Evolutionary conservation across 2,113 vertebrate genomes (phyloP).

Genomic region (Solenodon paradoxus): DNA sequence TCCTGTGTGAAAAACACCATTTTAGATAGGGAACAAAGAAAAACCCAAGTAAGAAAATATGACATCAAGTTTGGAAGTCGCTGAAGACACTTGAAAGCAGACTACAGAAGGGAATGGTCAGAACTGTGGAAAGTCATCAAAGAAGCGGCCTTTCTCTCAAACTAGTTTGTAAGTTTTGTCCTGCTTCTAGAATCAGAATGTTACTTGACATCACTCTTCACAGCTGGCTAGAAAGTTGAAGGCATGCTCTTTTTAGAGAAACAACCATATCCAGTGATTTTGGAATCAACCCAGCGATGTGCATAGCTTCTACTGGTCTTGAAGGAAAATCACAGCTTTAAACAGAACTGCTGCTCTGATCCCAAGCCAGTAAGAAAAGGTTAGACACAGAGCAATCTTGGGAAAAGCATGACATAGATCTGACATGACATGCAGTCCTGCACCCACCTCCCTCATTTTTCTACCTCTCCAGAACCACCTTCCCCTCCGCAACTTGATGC

Average conservation of each 20-base stretch:
- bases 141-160: neutral
- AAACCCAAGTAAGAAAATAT: neutral
- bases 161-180: neutral
- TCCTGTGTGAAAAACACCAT: neutral
- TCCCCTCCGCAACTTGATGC: neutral
- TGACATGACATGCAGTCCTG: neutral
- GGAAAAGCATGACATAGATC: neutral
- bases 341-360: neutral
- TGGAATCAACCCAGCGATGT: neutral
- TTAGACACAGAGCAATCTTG: neutral
- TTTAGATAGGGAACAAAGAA: conserved; percentile 9
- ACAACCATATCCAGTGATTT: neutral
- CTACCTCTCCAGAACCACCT: neutral
- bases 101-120: neutral
- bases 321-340: neutral
- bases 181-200: neutral
- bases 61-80: neutral
- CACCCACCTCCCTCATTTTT: neutral
- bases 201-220: neutral
- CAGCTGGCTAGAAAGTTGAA: neutral
- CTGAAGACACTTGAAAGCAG: neutral
- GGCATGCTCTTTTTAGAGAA: neutral
- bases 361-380: neutral
- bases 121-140: neutral
- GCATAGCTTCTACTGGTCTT: neutral